Conservation (phyloP, 1,140 invertebrate genomes). For the Platorchestia sp. region DNA sequence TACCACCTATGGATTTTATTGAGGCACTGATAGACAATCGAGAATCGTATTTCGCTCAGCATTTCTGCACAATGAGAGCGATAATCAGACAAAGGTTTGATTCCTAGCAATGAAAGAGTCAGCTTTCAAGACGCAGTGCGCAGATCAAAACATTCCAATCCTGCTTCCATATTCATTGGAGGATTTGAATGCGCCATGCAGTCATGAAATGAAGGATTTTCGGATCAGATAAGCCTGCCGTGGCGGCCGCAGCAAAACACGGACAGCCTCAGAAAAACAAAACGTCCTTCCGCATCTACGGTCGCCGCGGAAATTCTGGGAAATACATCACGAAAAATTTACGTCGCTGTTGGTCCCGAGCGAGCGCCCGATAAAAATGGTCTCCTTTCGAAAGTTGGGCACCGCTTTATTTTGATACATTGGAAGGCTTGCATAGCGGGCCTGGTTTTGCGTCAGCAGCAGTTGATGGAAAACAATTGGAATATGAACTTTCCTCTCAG, state of each 20-base stretch:
- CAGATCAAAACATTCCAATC: neutral
- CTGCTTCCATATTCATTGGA: neutral
- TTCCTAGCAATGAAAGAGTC: too few species aligned
- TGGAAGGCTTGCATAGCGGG: neutral
- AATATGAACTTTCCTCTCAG: neutral
- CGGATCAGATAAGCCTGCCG: neutral
- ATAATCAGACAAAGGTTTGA: too few species aligned
- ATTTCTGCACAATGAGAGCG: too few species aligned
- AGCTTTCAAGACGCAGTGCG: neutral
- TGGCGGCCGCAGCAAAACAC: neutral
- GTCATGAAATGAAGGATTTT: neutral
- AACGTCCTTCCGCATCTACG: neutral
- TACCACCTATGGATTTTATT: too few species aligned
- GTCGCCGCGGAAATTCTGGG: neutral
- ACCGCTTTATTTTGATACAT: constrained; percentile 1
- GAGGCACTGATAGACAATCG: too few species aligned
- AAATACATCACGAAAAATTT: neutral
- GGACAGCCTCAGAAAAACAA: neutral
- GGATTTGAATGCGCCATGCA: neutral
- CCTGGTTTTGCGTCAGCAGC: neutral
- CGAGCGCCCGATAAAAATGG: neutral
- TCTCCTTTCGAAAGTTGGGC: neutral
- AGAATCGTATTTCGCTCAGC: too few species aligned
- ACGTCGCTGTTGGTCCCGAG: neutral
- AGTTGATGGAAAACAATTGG: neutral